Base-by-base conservation (phyloP, 1,140 invertebrate genomes). In the Psix sp. region DNA sequence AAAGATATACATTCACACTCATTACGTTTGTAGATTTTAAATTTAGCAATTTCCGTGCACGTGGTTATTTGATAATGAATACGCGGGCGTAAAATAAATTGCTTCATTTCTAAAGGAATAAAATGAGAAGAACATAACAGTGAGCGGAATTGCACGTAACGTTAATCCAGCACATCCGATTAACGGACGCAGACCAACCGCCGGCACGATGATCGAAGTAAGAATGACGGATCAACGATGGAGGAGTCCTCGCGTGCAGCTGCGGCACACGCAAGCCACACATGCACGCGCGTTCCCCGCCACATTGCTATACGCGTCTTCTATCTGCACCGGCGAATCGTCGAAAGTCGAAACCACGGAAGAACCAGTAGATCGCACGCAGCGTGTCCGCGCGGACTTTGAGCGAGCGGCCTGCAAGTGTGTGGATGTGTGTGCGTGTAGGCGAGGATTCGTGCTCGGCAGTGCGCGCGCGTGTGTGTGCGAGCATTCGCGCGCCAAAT, bases 301-400 rank as follows among this genome's bases (percentile, higher is more conserved):
- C 66, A 70, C 66, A 20, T 7, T 43, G 35, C 33, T 52, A 11
- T 6, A 35, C 31, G 29, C 46, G 38, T 68, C 52, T 57, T 68
- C 52, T 54, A 49, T 60, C 56, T 40, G 54, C 66, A 71, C 66
- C 49, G 66, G 66, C 56, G 56, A 71, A 62, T 62, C 57, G 66
- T 62, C 49, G 57, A 62, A 62, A 71, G 66, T 62, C 66, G 66
- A 71, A 62, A 54, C 49, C 57, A 48, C 56, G 66, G 57, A 71
- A 62, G 56, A 62, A 62, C 18, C 66, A 71, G 66, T 71, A 71
- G 66, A 71, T 56, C 66, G 66, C 56, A 26, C 57, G 57, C 66
- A 71, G 46, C 49, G 66, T 48, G 49, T 62, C 39, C 49, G 66
- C 56, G 66, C 66, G 66, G 66, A 71, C 67, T 71, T 71, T 71